Base-by-base conservation (phyloP, 1,140 invertebrate species). In the Sarcophaga peregrina region DNA sequence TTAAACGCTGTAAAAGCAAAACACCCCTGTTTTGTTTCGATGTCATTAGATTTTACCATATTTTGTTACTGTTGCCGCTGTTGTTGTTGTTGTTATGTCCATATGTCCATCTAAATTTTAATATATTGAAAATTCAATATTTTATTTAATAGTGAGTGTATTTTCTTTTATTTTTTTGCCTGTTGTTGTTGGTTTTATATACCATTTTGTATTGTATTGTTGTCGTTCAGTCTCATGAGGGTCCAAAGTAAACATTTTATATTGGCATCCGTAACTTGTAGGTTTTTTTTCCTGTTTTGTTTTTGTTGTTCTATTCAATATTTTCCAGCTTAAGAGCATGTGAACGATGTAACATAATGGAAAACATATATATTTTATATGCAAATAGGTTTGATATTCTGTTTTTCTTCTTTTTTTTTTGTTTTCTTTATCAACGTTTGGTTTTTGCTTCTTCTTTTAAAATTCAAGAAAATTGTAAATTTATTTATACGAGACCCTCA, bases 401-500 rank as follows among this genome's bases (percentile, higher is more conserved):
- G 7, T 20, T 68, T 68, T 20, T 68, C 8, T 20, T n/a, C 48
- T 17, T 76, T 50, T 78, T 17, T 78, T 50, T 78, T 78, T 78
- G 20, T 78, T 50, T 50, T 17, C 3, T 17, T 25, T 72, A 72
- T 76, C 74, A n/a, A 20, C 47, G 20, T 78, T 68, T 68, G n/a
- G 1, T 62, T 62, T 62, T 62, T 62, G 54, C 11, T 58, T 2
- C 47, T 52, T 7, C 47, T 50, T 17, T 48, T 10, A 52, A 48
- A 78, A 50, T 78, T 78, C 17, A 78, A 78, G 47, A 50, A 78
- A 72, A 78, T 78, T 50, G 11, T 0, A 78, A 78, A 78, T 78
- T 78, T 78, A 78, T 78, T 78, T 78, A 78, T 78, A 78, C 50
- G 50, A 50, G 75, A 52, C 75, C 75, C 48, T 48, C 8, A 50